Percentiles rank a stretch among this genome's conserved stretches.
Evolutionary conservation across 2,113 vertebrate genomes (phyloP).

Genomic region (Eubucco bourcierii): DNA sequence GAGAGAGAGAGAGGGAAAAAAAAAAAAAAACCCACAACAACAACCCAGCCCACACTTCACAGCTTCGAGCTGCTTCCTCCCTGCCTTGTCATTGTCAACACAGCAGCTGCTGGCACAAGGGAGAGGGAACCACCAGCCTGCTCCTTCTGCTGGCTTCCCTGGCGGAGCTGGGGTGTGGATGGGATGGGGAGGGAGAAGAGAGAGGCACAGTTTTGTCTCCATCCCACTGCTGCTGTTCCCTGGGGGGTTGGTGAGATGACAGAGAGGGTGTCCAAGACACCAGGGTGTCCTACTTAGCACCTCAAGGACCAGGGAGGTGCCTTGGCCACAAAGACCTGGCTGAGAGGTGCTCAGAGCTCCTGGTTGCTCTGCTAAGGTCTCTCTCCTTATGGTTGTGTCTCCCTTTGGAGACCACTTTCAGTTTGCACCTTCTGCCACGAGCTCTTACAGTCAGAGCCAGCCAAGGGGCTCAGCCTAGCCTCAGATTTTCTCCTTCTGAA

Average conservation of each 20-base stretch:
- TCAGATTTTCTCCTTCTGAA: not conserved
- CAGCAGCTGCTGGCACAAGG: not conserved
- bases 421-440: not conserved
- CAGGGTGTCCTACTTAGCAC: not conserved
- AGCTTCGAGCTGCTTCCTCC: not conserved
- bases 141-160: not conserved
- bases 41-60: not conserved
- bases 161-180: fast-evolving
- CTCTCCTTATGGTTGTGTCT: not conserved
- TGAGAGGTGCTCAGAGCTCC: not conserved
- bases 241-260: not conserved
- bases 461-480: not conserved
- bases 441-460: not conserved
- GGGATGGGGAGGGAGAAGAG: not conserved
- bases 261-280: not conserved
- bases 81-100: not conserved
- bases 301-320: not conserved
- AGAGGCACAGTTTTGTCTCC: not conserved
- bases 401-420: not conserved
- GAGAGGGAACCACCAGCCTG: not conserved
- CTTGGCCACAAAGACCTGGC: not conserved
- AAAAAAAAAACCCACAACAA: not conserved
- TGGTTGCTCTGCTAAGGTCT: not conserved
- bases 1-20: not conserved
- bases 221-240: not conserved